phyloP scores from a whole-genome alignment of 2,888 invertebrate species.

The Bugula neritina region DNA sequence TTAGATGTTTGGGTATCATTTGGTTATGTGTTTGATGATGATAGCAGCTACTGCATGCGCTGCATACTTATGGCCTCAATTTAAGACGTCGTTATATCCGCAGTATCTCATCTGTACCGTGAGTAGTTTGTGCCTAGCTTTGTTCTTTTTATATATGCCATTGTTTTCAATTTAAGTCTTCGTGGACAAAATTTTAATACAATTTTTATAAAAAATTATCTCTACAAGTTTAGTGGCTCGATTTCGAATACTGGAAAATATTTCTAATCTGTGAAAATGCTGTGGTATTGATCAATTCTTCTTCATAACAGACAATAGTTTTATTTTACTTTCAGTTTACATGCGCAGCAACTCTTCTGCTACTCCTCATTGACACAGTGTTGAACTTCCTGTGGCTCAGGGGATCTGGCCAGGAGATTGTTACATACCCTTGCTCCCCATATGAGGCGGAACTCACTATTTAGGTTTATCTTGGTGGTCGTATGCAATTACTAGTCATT shows the following conservation, averaged over 20 bases:
- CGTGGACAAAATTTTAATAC: too few relatives aligned
- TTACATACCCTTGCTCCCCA: background rate
- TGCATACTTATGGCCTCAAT: conserved; percentile 15
- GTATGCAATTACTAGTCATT: background rate
- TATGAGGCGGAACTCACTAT: background rate
- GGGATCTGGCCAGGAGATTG: background rate
- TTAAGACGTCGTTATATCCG: conserved; percentile 8
- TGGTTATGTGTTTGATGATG: background rate
- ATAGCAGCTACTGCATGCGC: background rate
- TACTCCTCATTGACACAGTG: conserved; percentile 8
- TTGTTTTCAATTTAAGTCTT: too few relatives aligned
- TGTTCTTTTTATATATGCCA: too few relatives aligned
- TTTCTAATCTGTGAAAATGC: too few relatives aligned
- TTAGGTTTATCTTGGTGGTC: background rate
- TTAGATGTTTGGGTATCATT: conserved; percentile 8
- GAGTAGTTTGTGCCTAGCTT: background rate
- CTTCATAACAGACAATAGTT: too few relatives aligned
- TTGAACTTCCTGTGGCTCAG: background rate
- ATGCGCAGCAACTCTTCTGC: background rate
- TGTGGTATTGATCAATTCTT: too few relatives aligned
- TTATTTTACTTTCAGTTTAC: background rate
- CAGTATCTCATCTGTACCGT: conserved; percentile 12
- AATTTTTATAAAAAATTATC: too few relatives aligned
- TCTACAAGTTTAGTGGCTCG: too few relatives aligned
- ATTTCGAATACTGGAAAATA: too few relatives aligned